Evolutionary conservation across 2,797 vertebrate species (phyloP).

Genomic region (Stomatorhinus walkeri): DNA sequence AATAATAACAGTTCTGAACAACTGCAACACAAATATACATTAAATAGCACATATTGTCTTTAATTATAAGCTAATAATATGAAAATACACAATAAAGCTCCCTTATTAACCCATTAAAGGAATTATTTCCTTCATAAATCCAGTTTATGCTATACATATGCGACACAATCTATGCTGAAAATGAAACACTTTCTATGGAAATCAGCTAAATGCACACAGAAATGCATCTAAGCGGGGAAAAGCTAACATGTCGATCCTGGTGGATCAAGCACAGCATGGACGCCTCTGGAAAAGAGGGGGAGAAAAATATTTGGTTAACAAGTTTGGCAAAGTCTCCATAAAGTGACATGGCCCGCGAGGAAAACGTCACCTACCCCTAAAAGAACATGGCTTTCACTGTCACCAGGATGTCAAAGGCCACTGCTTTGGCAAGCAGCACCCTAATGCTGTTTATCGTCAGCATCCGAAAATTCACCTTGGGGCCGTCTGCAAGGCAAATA

Average conservation of each 20-base stretch:
- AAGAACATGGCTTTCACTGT: slow-evolving; percentile 45
- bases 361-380: slow-evolving; percentile 20
- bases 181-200: background rate
- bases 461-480: slow-evolving; percentile 37
- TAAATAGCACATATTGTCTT: background rate
- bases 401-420: slow-evolving; percentile 49
- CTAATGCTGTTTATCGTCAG: slow-evolving; percentile 46
- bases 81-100: background rate
- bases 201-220: background rate
- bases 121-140: background rate
- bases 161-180: background rate
- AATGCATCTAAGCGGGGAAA: background rate
- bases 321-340: background rate
- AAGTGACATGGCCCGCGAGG: background rate
- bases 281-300: background rate
- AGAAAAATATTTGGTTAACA: background rate
- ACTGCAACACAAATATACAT: background rate
- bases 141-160: background rate
- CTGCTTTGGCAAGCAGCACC: slow-evolving; percentile 48
- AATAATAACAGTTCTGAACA: background rate
- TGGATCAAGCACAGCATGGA: background rate
- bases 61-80: background rate
- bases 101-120: background rate
- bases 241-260: background rate
- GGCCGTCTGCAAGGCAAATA: slow-evolving; percentile 30